Evolutionary conservation across 2,888 invertebrate genomes (phyloP).

Genomic region (Dysmachus trigonus): DNA sequence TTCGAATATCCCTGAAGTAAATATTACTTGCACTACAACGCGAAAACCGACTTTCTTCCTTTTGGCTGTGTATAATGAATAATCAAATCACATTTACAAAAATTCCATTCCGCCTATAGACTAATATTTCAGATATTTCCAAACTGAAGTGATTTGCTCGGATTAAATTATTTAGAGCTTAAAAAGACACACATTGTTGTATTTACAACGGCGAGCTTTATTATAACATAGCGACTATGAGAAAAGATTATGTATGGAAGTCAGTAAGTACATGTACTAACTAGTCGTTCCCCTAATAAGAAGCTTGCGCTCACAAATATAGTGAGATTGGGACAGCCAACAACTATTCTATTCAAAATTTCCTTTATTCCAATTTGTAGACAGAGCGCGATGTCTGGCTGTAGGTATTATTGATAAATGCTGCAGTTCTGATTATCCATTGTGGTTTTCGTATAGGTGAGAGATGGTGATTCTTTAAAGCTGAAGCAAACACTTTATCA

Average conservation of each 20-base stretch:
- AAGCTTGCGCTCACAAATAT: conserved; percentile 36
- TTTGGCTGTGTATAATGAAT: not conserved
- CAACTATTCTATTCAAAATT: conserved; percentile 23
- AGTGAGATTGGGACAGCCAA: conserved; percentile 34
- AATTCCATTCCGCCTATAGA: not conserved
- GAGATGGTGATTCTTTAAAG: not conserved
- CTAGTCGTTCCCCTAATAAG: conserved; percentile 37
- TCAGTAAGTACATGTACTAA: conserved; percentile 19
- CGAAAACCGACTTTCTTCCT: not conserved
- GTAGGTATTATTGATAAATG: not conserved
- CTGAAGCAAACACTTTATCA: not conserved
- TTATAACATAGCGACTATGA: conserved; percentile 9
- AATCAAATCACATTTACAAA: not conserved
- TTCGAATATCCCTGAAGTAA: not conserved
- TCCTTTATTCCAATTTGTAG: conserved; percentile 13
- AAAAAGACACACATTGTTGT: conserved; percentile 1
- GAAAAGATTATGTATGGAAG: conserved; percentile 5
- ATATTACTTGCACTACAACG: not conserved
- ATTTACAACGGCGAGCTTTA: not conserved
- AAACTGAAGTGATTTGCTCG: conserved; percentile 27
- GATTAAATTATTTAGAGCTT: conserved; percentile 20
- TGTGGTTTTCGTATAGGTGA: conserved; percentile 16
- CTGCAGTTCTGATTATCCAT: not conserved
- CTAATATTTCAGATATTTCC: conserved; percentile 10
- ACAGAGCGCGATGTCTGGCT: not conserved